Conservation (phyloP, 2,888 invertebrate genomes). For the Xanthia icteritia region DNA sequence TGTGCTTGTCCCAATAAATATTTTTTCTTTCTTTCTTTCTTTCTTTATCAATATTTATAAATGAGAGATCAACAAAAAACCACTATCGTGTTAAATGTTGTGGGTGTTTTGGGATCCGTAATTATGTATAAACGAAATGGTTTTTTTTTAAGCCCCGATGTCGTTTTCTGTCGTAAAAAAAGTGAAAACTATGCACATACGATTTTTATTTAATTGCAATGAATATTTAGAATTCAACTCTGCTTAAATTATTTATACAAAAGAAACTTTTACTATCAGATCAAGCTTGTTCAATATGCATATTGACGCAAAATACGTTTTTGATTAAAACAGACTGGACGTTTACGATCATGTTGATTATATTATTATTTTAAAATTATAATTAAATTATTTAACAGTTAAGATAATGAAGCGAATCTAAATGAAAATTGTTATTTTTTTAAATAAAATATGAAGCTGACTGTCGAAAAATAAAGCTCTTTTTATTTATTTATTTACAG, state of each 20-base stretch:
- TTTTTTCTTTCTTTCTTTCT: no score
- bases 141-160: background rate
- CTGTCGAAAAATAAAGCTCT: background rate
- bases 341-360: background rate
- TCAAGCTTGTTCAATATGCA: background rate
- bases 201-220: background rate
- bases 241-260: background rate
- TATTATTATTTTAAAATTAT: background rate
- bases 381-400: background rate
- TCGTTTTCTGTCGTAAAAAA: background rate
- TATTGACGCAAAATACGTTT: slow-evolving; percentile 10
- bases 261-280: slow-evolving; percentile 7
- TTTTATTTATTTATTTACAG: background rate
- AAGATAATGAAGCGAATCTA: background rate
- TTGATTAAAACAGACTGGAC: background rate
- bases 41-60: background rate
- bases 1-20: no score
- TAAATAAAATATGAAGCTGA: background rate
- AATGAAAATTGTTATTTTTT: background rate
- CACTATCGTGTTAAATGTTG: no score
- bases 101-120: background rate
- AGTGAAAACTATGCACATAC: slow-evolving; percentile 16
- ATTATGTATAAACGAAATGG: background rate
- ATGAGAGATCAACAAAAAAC: background rate
- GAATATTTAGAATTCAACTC: slow-evolving; percentile 7